These are phyloP conservation scores for Deilephila porcellus DNA, from an alignment of 2,888 invertebrate genomes.

Conservation along the genomic window DNA sequence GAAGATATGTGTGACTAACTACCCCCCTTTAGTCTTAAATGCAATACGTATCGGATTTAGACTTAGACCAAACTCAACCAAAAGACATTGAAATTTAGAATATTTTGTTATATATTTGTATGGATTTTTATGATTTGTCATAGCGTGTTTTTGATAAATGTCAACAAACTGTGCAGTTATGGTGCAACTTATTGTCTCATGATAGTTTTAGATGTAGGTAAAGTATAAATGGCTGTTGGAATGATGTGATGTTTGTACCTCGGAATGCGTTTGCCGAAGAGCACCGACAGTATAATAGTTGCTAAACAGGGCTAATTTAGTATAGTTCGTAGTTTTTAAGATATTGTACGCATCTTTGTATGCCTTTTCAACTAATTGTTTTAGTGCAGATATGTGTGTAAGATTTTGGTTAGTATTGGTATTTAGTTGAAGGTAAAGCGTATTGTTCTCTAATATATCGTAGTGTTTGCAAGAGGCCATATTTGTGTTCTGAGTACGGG, in stretches of 20 bases:
- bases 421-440: not conserved
- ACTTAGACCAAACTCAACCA: constrained; percentile 25
- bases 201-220: constrained; percentile 7
- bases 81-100: constrained; percentile 23
- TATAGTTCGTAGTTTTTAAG: not conserved
- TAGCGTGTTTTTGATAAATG: not conserved
- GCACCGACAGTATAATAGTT: constrained; percentile 27
- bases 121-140: not conserved
- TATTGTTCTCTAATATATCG: constrained; percentile 12
- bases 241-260: constrained; percentile 6
- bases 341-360: too few relatives aligned
- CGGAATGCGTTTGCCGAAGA: constrained; percentile 8
- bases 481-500: constrained; percentile 8
- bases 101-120: constrained; percentile 17
- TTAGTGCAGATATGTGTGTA: not conserved
- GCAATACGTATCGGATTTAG: constrained; percentile 18
- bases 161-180: constrained; percentile 12
- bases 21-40: not conserved
- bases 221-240: constrained; percentile 4
- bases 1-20: not conserved
- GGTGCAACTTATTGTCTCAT: constrained; percentile 15
- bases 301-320: not conserved
- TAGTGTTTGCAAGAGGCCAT: constrained; percentile 17
- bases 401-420: not conserved
- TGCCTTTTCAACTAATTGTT: too few relatives aligned